Percentiles rank a stretch among this genome's conserved stretches.
Evolutionary conservation across 2,888 invertebrate genomes (phyloP).

Genomic region (Saturnia pavonia): DNA sequence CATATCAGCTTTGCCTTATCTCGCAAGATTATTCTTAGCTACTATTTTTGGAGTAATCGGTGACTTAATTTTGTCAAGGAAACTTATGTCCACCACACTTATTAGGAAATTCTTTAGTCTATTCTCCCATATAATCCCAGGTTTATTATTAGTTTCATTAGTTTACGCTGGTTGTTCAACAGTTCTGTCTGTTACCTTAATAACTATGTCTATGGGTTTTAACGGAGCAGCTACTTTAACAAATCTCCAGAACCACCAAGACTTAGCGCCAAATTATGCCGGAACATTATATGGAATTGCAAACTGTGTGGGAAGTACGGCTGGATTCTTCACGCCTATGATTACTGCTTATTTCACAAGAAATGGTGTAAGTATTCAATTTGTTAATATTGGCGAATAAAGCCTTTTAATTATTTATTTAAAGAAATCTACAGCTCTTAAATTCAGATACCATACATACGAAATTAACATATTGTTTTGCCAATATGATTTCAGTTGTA

Average conservation of each 20-base stretch:
- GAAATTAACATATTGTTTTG: too few species aligned
- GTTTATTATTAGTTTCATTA: constrained; percentile 75
- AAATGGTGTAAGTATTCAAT: constrained; percentile 66
- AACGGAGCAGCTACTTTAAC: constrained; percentile 84
- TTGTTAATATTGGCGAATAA: constrained; percentile 3
- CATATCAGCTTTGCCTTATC: constrained; percentile 86
- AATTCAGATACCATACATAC: too few species aligned
- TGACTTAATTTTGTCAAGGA: constrained; percentile 79
- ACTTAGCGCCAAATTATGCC: constrained; percentile 89
- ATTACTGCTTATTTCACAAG: constrained; percentile 85
- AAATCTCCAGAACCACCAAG: constrained; percentile 86
- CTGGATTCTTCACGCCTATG: constrained; percentile 88
- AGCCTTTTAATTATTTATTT: too few species aligned
- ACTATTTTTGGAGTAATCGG: constrained; percentile 87
- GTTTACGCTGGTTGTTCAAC: constrained; percentile 85
- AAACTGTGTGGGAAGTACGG: constrained; percentile 86
- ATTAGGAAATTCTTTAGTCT: constrained; percentile 85
- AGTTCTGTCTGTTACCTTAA: constrained; percentile 82
- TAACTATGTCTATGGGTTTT: constrained; percentile 86
- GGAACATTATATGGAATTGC: constrained; percentile 90
- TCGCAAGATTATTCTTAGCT: constrained; percentile 85
- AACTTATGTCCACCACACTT: constrained; percentile 65
- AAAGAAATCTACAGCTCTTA: too few species aligned
- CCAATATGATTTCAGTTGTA: too few species aligned
- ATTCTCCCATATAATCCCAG: constrained; percentile 82